Conservation (phyloP, 2,888 invertebrate genomes). For the Dolichopus griseipennis region DNA sequence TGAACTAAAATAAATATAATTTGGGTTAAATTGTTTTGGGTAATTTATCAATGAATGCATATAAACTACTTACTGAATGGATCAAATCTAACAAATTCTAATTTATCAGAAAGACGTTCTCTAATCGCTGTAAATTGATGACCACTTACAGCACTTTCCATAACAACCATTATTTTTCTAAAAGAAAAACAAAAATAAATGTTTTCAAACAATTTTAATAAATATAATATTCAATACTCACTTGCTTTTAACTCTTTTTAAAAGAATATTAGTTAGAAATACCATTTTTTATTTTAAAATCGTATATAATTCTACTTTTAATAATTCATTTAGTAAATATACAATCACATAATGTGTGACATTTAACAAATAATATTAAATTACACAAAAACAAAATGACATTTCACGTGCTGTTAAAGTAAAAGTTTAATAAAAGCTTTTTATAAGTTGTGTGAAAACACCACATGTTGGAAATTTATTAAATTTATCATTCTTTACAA, state of each 20-base stretch:
- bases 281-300: slow-evolving; percentile 17
- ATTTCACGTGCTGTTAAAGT: no score
- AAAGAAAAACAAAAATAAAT: slow-evolving; percentile 12
- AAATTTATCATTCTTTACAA: no score
- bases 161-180: slow-evolving; percentile 65
- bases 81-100: slow-evolving; percentile 66
- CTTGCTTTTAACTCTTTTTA: slow-evolving; percentile 71
- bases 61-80: slow-evolving; percentile 61
- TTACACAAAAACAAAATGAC: no score
- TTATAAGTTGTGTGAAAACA: no score
- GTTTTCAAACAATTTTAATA: not conserved
- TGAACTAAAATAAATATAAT: slow-evolving; percentile 58
- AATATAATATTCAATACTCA: slow-evolving; percentile 43
- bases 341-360: no score
- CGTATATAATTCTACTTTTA: no score
- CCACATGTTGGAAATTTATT: no score
- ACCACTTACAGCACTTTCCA: slow-evolving; percentile 71
- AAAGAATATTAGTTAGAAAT: slow-evolving; percentile 59
- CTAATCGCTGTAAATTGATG: slow-evolving; percentile 58
- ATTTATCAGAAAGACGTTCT: slow-evolving; percentile 67
- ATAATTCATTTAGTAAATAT: no score
- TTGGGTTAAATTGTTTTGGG: slow-evolving; percentile 11
- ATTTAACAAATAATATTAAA: no score
- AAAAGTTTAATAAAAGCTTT: no score
- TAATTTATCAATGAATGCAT: no score